Base-by-base conservation (phyloP, 2,888 invertebrate species). In the Mythimna impura region DNA sequence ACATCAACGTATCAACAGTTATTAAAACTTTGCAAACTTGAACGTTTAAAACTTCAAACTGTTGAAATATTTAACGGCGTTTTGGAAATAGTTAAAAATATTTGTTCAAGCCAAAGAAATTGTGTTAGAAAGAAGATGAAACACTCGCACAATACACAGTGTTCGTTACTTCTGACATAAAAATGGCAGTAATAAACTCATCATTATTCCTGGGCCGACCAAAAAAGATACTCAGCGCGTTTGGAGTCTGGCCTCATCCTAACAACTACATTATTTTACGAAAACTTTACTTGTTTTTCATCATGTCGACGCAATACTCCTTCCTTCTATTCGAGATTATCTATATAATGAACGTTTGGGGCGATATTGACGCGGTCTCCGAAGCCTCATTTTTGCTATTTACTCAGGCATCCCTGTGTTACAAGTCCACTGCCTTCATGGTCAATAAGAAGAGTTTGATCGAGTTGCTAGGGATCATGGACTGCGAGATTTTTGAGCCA, bases 341-440 rank as follows among this genome's bases (percentile, higher is more conserved):
- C 63, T 94, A 95, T 75, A 91, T 95, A 69, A 87, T 79, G 0
- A 76, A 88, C 1, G 94, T 94, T 0, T 94, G 94, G 93, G 95
- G 95, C 0, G 93, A 95, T 63, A 83, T 95, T 0, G 92, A 92
- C 6, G 92, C 90, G 5, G 92, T 95, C 0, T 93, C 94, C 0
- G 94, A 95, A 70, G 94, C 93, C 0, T 94, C 94, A 0, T 94
- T 93, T 69, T 80, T 96, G 67, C 83, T 95, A 0, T 95, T 95
- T 77, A 94, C 96, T 0, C 94, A 94, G 74, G 94, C 94, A 0
- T 93, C 94, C 0, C 85, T 94, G 3, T 95, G 94, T 69, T 93
- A 93, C 55, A 96, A 96, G 78, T 87, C 90, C 0, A 93, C 94
- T 0, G 91, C 91, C 22, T 94, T 94, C 68, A 78, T 94, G 63